Evolutionary conservation across 1,140 invertebrate genomes (phyloP).

Genomic region (Pseudomyrmex dendroicus): DNA sequence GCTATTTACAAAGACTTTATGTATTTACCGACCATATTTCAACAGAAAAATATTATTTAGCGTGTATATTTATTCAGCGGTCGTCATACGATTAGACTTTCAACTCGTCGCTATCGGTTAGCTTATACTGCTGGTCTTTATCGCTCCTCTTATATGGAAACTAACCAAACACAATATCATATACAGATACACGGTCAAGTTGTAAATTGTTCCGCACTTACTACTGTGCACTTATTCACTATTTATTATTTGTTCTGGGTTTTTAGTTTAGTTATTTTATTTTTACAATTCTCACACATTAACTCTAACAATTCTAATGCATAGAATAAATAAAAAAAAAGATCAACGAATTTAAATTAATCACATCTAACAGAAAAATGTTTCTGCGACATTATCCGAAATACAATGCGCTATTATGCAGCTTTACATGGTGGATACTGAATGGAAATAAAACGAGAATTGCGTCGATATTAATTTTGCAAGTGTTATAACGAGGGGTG

Average conservation of each 20-base stretch:
- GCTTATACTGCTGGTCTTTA: conserved; percentile 19
- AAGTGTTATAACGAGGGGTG: background rate
- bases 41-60: conserved; percentile 15
- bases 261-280: no score
- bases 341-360: conserved; percentile 13
- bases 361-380: background rate
- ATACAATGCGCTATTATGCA: background rate
- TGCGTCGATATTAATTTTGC: background rate
- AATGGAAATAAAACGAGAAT: conserved; percentile 1
- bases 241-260: no score
- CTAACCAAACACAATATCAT: conserved; percentile 8
- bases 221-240: no score
- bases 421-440: background rate
- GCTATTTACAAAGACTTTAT: conserved; percentile 13
- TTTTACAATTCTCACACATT: no score
- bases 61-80: conserved; percentile 25
- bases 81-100: conserved; percentile 39
- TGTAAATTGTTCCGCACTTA: background rate
- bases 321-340: conserved; percentile 14
- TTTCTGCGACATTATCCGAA: background rate
- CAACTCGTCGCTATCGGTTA: conserved; percentile 18
- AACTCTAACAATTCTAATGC: no score
- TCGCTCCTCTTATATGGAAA: conserved; percentile 11
- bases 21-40: conserved; percentile 17
- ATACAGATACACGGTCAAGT: background rate